Percentiles rank a stretch among this genome's conserved stretches.
Evolutionary conservation across 2,113 vertebrate species (phyloP).

Genomic region (Serilophus lunatus): DNA sequence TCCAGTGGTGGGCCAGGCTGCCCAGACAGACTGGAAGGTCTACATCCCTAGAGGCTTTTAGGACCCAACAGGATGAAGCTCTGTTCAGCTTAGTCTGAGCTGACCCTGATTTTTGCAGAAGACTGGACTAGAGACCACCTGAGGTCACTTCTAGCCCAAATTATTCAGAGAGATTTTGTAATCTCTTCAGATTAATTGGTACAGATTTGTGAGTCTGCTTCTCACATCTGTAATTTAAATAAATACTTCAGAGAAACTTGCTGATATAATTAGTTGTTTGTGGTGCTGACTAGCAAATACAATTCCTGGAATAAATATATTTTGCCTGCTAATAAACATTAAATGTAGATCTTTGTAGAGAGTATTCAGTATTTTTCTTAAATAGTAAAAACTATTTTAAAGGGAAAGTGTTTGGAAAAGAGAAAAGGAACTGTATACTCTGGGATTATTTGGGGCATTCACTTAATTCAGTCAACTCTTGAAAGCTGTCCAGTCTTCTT

Average conservation of each 20-base stretch:
- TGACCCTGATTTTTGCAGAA: neutral
- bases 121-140: neutral
- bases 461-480: constrained; percentile 32
- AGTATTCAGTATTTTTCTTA: neutral
- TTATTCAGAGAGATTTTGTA: neutral
- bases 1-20: neutral
- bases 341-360: neutral
- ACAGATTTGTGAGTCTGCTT: neutral
- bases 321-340: neutral
- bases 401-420: neutral
- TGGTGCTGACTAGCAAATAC: neutral
- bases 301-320: neutral
- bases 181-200: neutral
- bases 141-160: neutral
- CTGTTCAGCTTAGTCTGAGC: neutral
- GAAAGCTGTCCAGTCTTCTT: constrained; percentile 35
- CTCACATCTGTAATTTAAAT: neutral
- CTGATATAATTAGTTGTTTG: neutral
- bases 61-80: neutral
- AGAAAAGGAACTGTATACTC: neutral
- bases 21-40: neutral
- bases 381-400: neutral
- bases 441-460: neutral
- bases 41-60: neutral
- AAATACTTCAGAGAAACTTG: neutral